phyloP scores from a whole-genome alignment of 2,797 vertebrate genomes.

The Macrochelys suwanniensis region DNA sequence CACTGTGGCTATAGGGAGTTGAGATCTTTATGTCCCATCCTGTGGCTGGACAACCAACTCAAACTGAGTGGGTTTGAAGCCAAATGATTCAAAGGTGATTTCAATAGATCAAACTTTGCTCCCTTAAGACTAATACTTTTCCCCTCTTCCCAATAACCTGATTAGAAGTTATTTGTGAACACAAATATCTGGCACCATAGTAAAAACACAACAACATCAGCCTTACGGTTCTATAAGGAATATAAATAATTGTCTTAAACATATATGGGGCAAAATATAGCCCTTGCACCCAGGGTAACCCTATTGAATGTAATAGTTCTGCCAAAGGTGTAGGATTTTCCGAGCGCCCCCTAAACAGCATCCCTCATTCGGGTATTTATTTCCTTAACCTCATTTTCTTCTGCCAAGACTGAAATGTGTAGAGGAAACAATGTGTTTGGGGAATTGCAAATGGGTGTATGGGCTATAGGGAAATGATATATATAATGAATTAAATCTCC shows the following conservation, averaged over 20 bases:
- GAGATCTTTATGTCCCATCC: not conserved
- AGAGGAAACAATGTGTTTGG: slow-evolving; percentile 63
- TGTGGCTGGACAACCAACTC: not conserved
- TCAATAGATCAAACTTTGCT: not conserved
- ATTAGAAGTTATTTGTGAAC: not conserved
- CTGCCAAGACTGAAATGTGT: slow-evolving; percentile 53
- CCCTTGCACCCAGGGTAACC: not conserved
- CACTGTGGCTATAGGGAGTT: not conserved
- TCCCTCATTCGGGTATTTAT: slow-evolving; percentile 57
- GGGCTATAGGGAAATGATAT: slow-evolving; percentile 81
- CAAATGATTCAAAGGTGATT: not conserved
- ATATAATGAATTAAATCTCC: slow-evolving; percentile 83
- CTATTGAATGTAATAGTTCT: slow-evolving; percentile 2
- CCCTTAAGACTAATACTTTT: not conserved
- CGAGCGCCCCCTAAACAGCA: slow-evolving; percentile 21
- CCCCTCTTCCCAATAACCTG: not conserved
- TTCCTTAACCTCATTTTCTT: slow-evolving; percentile 59
- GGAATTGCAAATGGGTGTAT: slow-evolving; percentile 78
- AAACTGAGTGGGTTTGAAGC: not conserved
- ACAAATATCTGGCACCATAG: not conserved
- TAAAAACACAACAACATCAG: not conserved
- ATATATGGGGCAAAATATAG: not conserved
- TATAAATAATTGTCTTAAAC: not conserved
- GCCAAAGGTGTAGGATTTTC: not conserved
- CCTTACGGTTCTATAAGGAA: slow-evolving; percentile 11